These are phyloP conservation scores for Microcebus tavaratra DNA, from an alignment of 2,113 vertebrate genomes.

Conservation along the genomic window DNA sequence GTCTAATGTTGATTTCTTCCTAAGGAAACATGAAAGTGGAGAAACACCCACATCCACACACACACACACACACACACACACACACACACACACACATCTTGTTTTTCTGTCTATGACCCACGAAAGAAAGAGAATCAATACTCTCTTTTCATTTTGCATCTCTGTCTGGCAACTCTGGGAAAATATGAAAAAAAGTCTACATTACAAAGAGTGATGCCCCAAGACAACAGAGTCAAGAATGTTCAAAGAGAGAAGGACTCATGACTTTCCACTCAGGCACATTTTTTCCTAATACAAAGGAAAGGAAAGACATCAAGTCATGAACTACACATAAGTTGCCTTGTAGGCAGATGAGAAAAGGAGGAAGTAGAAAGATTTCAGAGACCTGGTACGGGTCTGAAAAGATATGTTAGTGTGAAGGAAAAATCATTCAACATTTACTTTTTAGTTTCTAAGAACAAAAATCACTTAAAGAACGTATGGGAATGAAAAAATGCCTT, in stretches of 20 bases:
- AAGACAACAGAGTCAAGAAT: conserved; percentile 43
- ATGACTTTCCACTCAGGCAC: neutral
- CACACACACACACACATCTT: neutral
- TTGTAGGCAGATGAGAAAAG: neutral
- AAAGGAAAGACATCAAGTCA: neutral
- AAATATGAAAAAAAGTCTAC: conserved; percentile 58
- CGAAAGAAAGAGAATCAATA: conserved; percentile 59
- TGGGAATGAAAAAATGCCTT: neutral
- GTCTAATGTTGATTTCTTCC: neutral
- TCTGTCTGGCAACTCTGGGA: conserved; percentile 16
- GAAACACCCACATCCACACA: neutral
- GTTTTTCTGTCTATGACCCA: conserved; percentile 9
- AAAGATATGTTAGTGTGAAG: neutral
- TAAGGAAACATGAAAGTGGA: neutral
- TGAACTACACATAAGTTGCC: neutral
- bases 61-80: neutral
- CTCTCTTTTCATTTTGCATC: conserved; percentile 56
- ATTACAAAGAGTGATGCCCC: conserved; percentile 14
- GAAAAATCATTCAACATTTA: neutral
- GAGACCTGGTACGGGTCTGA: neutral
- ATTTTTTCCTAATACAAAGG: conserved; percentile 35
- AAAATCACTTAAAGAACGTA: neutral
- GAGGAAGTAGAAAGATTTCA: conserved; percentile 23
- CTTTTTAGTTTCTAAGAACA: neutral
- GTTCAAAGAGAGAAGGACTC: neutral